Evolutionary conservation across 2,113 vertebrate genomes (phyloP).

Genomic region (Leuciscus idus): DNA sequence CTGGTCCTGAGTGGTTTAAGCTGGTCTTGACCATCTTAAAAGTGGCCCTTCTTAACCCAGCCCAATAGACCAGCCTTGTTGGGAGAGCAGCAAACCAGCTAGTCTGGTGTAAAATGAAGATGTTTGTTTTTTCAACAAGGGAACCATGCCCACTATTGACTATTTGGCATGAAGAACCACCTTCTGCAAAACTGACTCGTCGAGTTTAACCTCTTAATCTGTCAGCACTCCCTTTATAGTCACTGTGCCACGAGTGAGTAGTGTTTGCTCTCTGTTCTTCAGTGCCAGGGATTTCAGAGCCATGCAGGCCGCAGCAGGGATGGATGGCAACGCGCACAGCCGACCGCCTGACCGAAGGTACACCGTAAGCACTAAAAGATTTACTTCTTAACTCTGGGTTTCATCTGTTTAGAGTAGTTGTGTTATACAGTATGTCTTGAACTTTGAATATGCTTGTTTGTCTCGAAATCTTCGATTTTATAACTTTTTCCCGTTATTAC

Average conservation of each 20-base stretch:
- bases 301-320: conserved; percentile 63
- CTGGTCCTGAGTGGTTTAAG: background rate
- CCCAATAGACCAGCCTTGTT: background rate
- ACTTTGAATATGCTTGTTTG: background rate
- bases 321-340: conserved; percentile 72
- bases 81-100: background rate
- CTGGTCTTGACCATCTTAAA: background rate
- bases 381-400: background rate
- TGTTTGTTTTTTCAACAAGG: background rate
- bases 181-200: conserved; percentile 16
- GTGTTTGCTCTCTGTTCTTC: conserved; percentile 58
- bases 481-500: background rate
- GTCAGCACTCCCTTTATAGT: conserved; percentile 9
- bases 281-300: conserved; percentile 66
- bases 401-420: background rate
- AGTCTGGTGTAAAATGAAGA: background rate
- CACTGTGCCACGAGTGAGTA: conserved; percentile 4
- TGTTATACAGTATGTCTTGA: background rate
- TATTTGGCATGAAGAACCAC: background rate
- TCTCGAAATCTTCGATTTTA: background rate
- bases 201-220: conserved; percentile 21
- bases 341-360: conserved; percentile 71
- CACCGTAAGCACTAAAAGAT: conserved; percentile 8
- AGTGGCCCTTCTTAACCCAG: background rate
- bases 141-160: background rate